Evolutionary conservation across 2,888 invertebrate genomes (phyloP).

Genomic region (Watsonalla binaria): DNA sequence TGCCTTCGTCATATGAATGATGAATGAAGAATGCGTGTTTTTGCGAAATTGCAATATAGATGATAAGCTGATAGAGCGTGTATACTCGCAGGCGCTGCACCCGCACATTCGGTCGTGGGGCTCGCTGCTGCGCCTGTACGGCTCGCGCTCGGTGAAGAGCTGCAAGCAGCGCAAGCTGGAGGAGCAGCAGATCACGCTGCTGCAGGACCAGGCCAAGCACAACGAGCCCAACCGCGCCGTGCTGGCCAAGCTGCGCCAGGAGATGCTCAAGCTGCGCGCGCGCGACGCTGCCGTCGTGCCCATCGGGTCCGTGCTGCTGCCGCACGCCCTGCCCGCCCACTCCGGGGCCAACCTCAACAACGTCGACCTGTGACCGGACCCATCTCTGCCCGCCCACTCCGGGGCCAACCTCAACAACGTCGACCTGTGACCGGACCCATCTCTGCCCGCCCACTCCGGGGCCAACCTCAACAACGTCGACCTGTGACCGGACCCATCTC

Average conservation of each 20-base stretch:
- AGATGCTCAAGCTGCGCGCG: slow-evolving; percentile 87
- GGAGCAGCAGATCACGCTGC: slow-evolving; percentile 93
- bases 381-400: neutral
- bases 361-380: slow-evolving; percentile 80
- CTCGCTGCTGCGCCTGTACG: slow-evolving; percentile 94
- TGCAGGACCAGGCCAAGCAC: slow-evolving; percentile 89
- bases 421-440: too few species aligned
- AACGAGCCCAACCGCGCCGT: slow-evolving; percentile 96
- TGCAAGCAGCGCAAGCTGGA: slow-evolving; percentile 95
- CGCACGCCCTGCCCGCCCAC: slow-evolving; percentile 81
- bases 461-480: too few species aligned
- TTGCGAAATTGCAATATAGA: too few species aligned
- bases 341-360: slow-evolving; percentile 89
- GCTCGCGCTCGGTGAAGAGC: slow-evolving; percentile 92
- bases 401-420: slow-evolving; percentile 1
- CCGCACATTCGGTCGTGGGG: slow-evolving; percentile 98
- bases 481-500: too few species aligned
- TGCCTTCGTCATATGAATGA: too few species aligned
- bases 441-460: too few species aligned
- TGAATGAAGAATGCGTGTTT: too few species aligned
- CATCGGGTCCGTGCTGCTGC: slow-evolving; percentile 71
- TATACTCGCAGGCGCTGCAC: slow-evolving; percentile 84
- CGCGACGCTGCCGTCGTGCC: slow-evolving; percentile 80
- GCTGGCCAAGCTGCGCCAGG: slow-evolving; percentile 88
- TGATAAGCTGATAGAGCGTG: neutral